These are phyloP conservation scores for Caradrina kadenii DNA, from an alignment of 2,888 invertebrate species.

Conservation along the genomic window DNA sequence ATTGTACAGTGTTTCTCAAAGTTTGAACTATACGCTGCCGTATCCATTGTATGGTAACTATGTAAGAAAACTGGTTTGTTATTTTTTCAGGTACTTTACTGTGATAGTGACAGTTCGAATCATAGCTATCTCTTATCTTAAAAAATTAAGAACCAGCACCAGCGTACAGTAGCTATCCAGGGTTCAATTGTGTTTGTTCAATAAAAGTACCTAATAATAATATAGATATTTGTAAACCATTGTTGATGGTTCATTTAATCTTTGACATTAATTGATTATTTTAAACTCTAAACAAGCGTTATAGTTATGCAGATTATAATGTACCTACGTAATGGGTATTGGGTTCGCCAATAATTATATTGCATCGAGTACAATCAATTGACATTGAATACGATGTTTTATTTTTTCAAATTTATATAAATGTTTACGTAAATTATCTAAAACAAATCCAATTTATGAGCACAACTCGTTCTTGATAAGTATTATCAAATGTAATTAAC, in stretches of 20 bases:
- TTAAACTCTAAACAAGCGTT: neutral
- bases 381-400: neutral
- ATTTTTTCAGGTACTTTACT: too few relatives aligned
- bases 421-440: neutral
- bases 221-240: neutral
- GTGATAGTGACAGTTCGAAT: too few relatives aligned
- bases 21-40: conserved; percentile 36
- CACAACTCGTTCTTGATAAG: conserved; percentile 1
- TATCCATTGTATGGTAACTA: neutral
- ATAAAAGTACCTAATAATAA: neutral
- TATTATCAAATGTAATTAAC: conserved; percentile 8
- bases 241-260: neutral
- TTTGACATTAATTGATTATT: neutral
- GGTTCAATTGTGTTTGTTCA: too few relatives aligned
- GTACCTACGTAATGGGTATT: neutral
- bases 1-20: conserved; percentile 71
- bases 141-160: too few relatives aligned
- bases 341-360: neutral
- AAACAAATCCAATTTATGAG: neutral
- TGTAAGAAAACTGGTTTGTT: too few relatives aligned
- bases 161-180: too few relatives aligned
- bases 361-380: neutral
- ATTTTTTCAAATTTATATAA: neutral
- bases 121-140: too few relatives aligned
- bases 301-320: neutral